A percentile compares a stretch with the other conserved stretches of the same genome.
phyloP scores from a whole-genome alignment of 2,888 invertebrate species.

The Archips crataeganus region DNA sequence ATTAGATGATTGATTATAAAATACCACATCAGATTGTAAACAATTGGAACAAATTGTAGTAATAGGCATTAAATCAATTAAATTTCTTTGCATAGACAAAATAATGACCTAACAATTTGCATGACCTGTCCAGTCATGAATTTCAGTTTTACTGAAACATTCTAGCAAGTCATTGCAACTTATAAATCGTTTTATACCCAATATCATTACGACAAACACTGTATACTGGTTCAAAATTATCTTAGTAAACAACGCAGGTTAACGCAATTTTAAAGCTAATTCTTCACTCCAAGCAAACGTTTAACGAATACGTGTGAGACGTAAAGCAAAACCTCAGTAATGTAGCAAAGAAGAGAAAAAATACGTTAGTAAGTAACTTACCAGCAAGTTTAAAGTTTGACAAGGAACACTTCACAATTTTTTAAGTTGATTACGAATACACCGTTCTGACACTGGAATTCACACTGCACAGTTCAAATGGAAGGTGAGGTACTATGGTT shows the following conservation, averaged over 20 bases:
- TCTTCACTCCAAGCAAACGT: neutral
- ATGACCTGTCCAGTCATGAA: neutral
- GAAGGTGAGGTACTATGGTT: slow-evolving; percentile 15
- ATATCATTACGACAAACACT: slow-evolving; percentile 5
- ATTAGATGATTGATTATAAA: neutral
- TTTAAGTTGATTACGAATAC: slow-evolving; percentile 28
- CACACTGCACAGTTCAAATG: slow-evolving; percentile 31
- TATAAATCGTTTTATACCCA: slow-evolving; percentile 1
- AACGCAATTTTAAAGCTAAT: neutral
- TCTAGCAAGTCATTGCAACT: neutral
- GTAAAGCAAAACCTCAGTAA: slow-evolving; percentile 43
- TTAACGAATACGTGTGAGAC: slow-evolving; percentile 12
- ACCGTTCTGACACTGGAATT: slow-evolving; percentile 30
- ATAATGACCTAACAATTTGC: neutral
- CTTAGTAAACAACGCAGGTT: slow-evolving; percentile 28
- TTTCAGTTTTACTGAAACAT: neutral
- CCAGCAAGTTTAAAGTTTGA: slow-evolving; percentile 64
- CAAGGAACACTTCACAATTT: slow-evolving; percentile 22
- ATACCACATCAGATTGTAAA: neutral
- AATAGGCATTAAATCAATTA: neutral
- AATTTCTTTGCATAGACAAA: neutral
- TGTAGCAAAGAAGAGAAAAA: slow-evolving; percentile 37
- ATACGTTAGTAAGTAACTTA: slow-evolving; percentile 59
- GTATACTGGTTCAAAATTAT: slow-evolving; percentile 11
- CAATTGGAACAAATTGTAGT: neutral